Evolutionary conservation across 2,113 vertebrate genomes (phyloP), one percentile per base, ranked within the genome.

Genomic region (Salvelinus sp.): DNA sequence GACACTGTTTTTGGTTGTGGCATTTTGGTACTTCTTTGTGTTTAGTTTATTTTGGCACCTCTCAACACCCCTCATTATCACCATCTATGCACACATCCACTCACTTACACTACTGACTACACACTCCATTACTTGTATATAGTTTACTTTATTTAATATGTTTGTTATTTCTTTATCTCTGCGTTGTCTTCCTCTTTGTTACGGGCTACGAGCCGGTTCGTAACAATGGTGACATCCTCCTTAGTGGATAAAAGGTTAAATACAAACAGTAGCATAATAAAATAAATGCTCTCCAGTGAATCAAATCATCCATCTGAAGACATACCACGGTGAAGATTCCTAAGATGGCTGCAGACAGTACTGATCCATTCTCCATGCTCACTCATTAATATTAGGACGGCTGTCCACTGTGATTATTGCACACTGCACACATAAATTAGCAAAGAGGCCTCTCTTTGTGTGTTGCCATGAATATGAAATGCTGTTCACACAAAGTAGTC

Each of bases 301-400:
- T 84, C 83, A 75, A 88, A 85, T 84, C 50, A 47, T 12, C 74
- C 25, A 76, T 73, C 81, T 81, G 50, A 76, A 81, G 80, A 83
- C 77, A 64, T 73, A 47, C 64, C 69, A 70, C 76, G 68, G n/a
- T 73, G 13, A 68, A 3, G 63, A 72, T 70, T 79, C 63, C 72
- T 72, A 70, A 64, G 73, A 80, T 18, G 63, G 77, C 70, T 25
- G 14, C 67, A 70, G 73, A 62, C 60, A 13, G 7, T 44, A 14
- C 70, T 27, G 54, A 83, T 79, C 78, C 76, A 78, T 84, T 84
- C 74, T 78, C 71, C 70, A 76, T 33, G 74, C 76, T 75, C 75
- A 27, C 50, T 72, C 48, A 87, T 83, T 86, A 83, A 81, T 73
- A 76, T 63, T n/a, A 57, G 48, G 64, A 74, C 6, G 71, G 47